These are phyloP conservation scores for Miniopterus natalensis DNA, from an alignment of 2,113 vertebrate genomes.

Conservation along the genomic window DNA sequence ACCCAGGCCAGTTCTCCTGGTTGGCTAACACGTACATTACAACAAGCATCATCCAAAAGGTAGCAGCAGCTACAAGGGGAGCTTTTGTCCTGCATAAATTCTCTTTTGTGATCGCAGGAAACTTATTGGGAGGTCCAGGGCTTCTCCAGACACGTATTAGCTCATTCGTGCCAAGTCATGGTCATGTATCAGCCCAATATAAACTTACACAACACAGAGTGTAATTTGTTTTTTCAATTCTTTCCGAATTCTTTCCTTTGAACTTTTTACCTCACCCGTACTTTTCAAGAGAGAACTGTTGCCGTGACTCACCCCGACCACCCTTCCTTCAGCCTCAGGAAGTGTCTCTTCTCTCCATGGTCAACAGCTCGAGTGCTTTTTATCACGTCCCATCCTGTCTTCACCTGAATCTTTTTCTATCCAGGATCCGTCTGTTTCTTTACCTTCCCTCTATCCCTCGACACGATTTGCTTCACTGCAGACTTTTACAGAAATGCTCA, in stretches of 20 bases:
- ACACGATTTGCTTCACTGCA: background rate
- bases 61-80: background rate
- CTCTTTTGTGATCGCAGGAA: constrained; percentile 54
- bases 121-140: constrained; percentile 68
- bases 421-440: background rate
- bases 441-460: background rate
- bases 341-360: background rate
- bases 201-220: constrained; percentile 58
- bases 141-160: constrained; percentile 43
- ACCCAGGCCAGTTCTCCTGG: background rate
- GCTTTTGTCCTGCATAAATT: constrained; percentile 30
- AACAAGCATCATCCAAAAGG: constrained; percentile 31
- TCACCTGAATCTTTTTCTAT: background rate
- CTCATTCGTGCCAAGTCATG: constrained; percentile 53
- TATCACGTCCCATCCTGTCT: background rate
- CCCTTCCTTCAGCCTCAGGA: background rate
- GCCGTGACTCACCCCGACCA: constrained; percentile 47
- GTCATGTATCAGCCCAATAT: constrained; percentile 12
- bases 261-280: constrained; percentile 46
- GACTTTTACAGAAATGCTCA: background rate
- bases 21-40: background rate
- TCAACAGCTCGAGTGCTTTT: background rate
- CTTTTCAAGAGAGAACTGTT: background rate
- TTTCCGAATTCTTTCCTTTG: constrained; percentile 66
- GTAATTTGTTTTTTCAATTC: constrained; percentile 74